Base-by-base conservation (phyloP, 1,140 invertebrate species). In the Atopsyche davidsoni region DNA sequence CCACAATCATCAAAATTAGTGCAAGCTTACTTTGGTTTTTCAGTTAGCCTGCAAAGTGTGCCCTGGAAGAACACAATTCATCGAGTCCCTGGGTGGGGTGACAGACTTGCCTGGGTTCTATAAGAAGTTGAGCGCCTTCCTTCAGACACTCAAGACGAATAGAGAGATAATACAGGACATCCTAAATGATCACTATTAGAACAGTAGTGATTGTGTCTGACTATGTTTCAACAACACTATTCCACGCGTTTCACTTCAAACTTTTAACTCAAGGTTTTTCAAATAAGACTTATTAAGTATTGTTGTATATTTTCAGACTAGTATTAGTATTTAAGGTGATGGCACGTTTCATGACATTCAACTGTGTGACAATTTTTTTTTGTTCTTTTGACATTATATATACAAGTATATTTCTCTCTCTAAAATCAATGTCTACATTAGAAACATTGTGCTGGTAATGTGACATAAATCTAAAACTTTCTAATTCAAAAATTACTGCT, bases 41-140 rank as follows among this genome's bases (percentile, higher is more conserved):
- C 66, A 73, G 70, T 18, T 72, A 3, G 63, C 69, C 24, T 67
- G 63, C 42, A 66, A 66, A 54, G 63, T 71, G 64, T 64, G 62
- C 46, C 71, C 69, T 35, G 60, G 60, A 14, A 53, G 69, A 36
- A 62, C 56, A 21, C 65, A 70, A 55, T 55, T 72, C 7, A 49
- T 68, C 21, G 67, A 64, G 55, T 66, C 66, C 19, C 58, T 72
- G 40, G 63, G 35, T 6, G 61, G 49, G 59, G 60, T 44, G 58
- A 64, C 42, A 35, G 64, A 64, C 57, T 63, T 66, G 53, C 65
- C 70, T 46, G 55, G 66, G 31, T 69, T 68, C 51, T 63, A 67
- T 46, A 61, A 58, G 53, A 59, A 67, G 25, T 55, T 51, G n/a
- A 35, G 43, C n/a, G 14, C 11, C 2, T 58, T 53, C 19, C 2